Conservation (phyloP, 1,140 invertebrate species). For the Matsumurasca onukii region DNA sequence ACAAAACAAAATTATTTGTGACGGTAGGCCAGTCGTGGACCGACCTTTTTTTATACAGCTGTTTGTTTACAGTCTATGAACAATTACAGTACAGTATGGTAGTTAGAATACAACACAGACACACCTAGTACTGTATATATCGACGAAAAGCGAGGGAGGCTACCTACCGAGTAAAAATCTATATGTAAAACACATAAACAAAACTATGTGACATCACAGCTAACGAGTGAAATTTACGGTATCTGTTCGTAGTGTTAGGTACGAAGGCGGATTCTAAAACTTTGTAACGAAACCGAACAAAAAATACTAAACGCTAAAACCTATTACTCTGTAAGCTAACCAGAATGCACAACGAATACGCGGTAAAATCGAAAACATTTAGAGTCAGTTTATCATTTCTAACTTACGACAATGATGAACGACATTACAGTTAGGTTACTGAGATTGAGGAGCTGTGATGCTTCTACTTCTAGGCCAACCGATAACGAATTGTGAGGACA, state of each 20-base stretch:
- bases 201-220: constrained; percentile 30
- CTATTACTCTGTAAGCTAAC: constrained; percentile 21
- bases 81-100: too few relatives aligned
- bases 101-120: constrained; percentile 29
- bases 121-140: constrained; percentile 29
- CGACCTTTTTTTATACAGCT: too few relatives aligned
- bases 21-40: background rate
- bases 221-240: constrained; percentile 30
- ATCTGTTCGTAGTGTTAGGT: constrained; percentile 23
- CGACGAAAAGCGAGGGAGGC: constrained; percentile 24
- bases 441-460: constrained; percentile 30
- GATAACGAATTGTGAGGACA: background rate
- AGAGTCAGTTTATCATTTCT: constrained; percentile 30
- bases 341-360: constrained; percentile 29
- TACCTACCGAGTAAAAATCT: constrained; percentile 31
- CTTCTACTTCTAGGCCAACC: constrained; percentile 24
- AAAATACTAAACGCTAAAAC: constrained; percentile 23
- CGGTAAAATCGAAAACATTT: constrained; percentile 31
- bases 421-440: constrained; percentile 29
- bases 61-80: constrained; percentile 17
- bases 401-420: constrained; percentile 30
- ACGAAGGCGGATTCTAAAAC: constrained; percentile 24
- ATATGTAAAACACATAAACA: constrained; percentile 29
- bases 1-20: constrained; percentile 1
- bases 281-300: background rate